Evolutionary conservation across 2,888 invertebrate species (phyloP).

Genomic region (Aleiodes alternator): DNA sequence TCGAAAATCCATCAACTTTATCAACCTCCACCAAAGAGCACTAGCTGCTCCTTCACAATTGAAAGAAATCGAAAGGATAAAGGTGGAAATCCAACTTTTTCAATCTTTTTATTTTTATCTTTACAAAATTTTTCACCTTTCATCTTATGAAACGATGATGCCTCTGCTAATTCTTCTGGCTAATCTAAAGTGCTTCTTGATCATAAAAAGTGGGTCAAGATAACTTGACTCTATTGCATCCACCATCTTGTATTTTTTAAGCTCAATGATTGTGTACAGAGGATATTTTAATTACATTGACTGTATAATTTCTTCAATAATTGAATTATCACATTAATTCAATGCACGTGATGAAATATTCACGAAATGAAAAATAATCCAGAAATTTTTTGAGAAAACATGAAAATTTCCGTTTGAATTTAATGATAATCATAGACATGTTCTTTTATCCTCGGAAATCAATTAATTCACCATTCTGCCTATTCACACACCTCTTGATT

Average conservation of each 20-base stretch:
- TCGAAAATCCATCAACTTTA: too few relatives aligned
- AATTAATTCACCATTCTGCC: too few relatives aligned
- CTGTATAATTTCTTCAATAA: neutral
- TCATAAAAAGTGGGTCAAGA: constrained; percentile 17
- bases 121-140: neutral
- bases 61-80: too few relatives aligned
- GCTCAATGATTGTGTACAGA: neutral
- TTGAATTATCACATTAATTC: neutral
- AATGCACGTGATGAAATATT: neutral
- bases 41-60: too few relatives aligned
- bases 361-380: too few relatives aligned
- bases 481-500: neutral
- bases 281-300: neutral
- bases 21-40: too few relatives aligned
- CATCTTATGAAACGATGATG: neutral
- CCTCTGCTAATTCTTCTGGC: too few relatives aligned
- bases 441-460: too few relatives aligned
- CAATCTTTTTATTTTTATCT: neutral
- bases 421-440: too few relatives aligned
- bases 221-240: neutral
- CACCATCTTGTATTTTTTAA: constrained; percentile 24
- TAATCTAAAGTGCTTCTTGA: neutral
- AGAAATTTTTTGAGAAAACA: too few relatives aligned
- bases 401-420: too few relatives aligned
- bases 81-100: too few relatives aligned